Evolutionary conservation across 2,797 vertebrate genomes (phyloP).

Genomic region (Dryobates pubescens): DNA sequence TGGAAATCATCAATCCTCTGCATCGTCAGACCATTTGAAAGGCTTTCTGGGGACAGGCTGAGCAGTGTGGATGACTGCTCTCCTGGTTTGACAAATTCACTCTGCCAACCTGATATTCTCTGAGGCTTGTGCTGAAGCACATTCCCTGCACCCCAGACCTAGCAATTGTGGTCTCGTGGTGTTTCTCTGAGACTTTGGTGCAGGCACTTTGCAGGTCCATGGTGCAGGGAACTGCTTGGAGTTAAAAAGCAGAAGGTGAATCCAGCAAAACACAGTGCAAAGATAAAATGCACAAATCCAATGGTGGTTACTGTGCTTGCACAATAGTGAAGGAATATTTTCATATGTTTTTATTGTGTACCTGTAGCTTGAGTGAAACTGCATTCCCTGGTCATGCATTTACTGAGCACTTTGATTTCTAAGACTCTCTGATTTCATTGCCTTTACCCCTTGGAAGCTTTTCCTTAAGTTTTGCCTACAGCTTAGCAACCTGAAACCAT

Average conservation of each 20-base stretch:
- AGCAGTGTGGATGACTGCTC: not conserved
- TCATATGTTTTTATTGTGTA: not conserved
- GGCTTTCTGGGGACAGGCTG: not conserved
- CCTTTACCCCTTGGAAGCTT: not conserved
- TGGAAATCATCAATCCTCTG: not conserved
- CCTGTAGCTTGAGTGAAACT: not conserved
- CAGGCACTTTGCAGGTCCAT: not conserved
- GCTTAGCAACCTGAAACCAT: conserved; percentile 8
- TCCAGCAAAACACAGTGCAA: not conserved
- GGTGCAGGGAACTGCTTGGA: not conserved
- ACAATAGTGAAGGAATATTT: not conserved
- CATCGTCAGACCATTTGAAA: rapidly evolving
- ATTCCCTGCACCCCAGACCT: rapidly evolving
- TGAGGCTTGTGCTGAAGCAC: rapidly evolving
- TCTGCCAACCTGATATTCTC: not conserved
- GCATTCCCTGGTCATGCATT: not conserved
- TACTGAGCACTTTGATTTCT: not conserved
- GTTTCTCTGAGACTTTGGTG: not conserved
- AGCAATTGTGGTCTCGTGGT: rapidly evolving
- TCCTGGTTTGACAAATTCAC: not conserved
- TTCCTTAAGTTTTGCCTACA: not conserved
- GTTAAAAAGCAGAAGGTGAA: not conserved
- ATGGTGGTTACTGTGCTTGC: rapidly evolving
- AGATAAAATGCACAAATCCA: not conserved
- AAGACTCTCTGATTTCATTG: not conserved